Percentiles rank a stretch among this genome's conserved stretches.
Evolutionary conservation across 2,888 invertebrate genomes (phyloP).

Genomic region (Yponomeuta sedellus): DNA sequence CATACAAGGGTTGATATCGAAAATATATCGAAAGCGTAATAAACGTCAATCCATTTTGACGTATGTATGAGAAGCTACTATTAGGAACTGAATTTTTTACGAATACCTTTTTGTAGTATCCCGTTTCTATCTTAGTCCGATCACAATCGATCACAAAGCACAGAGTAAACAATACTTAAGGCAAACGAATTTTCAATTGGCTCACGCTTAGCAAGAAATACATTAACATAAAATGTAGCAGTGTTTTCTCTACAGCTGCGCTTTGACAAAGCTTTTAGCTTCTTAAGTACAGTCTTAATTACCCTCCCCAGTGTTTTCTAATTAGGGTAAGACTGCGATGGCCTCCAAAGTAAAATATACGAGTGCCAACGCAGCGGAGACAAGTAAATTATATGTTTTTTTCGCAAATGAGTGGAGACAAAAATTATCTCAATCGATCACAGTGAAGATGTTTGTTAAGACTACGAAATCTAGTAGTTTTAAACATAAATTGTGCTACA

Average conservation of each 20-base stretch:
- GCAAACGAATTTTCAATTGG: slow-evolving; percentile 10
- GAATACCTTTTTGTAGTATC: no score
- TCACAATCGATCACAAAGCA: no score
- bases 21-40: no score
- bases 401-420: neutral
- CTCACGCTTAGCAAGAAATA: slow-evolving; percentile 13
- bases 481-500: no score
- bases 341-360: slow-evolving; percentile 14
- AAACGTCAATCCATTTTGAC: no score
- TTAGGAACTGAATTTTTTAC: no score
- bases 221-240: slow-evolving; percentile 16
- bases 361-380: slow-evolving; percentile 6
- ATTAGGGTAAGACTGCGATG: slow-evolving; percentile 32
- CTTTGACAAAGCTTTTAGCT: slow-evolving; percentile 29
- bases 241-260: slow-evolving; percentile 14
- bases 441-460: neutral
- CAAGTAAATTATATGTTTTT: slow-evolving; percentile 14
- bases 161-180: no score
- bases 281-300: slow-evolving; percentile 51
- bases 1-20: no score
- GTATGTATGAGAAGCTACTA: no score
- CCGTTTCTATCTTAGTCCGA: no score
- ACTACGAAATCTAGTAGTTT: no score
- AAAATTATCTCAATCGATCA: slow-evolving; percentile 9
- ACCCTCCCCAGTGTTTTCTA: slow-evolving; percentile 45